Conservation (phyloP, 2,888 invertebrate species). For the Rotaria macrura region DNA sequence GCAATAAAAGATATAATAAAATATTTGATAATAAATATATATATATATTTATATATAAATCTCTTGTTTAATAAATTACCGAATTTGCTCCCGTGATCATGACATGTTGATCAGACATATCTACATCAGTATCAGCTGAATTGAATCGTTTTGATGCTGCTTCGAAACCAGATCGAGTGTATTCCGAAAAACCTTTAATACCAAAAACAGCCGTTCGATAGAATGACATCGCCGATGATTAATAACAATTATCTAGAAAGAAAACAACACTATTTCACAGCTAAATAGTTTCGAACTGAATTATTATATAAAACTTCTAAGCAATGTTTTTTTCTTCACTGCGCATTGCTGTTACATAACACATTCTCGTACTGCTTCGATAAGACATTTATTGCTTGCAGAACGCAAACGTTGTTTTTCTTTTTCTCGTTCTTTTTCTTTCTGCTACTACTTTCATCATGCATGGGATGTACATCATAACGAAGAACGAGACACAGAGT, state of each 20-base stretch:
- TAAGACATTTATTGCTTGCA: too few relatives aligned
- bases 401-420: too few relatives aligned
- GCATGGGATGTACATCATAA: not conserved
- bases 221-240: constrained; percentile 17
- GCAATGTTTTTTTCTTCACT: too few relatives aligned
- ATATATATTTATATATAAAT: not conserved
- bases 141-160: constrained; percentile 47
- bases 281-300: too few relatives aligned
- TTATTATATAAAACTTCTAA: too few relatives aligned
- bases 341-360: too few relatives aligned
- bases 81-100: constrained; percentile 50
- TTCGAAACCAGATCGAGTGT: constrained; percentile 47
- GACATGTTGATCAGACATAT: constrained; percentile 45
- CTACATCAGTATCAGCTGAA: constrained; percentile 46
- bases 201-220: constrained; percentile 25
- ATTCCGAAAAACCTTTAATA: constrained; percentile 24
- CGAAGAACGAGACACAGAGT: not conserved
- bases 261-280: too few relatives aligned
- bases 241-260: too few relatives aligned
- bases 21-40: constrained; percentile 40
- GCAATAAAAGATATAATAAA: too few relatives aligned
- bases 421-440: not conserved
- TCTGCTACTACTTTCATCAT: not conserved
- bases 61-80: not conserved
- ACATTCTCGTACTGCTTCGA: too few relatives aligned